phyloP scores from a whole-genome alignment of 1,140 invertebrate genomes.

The Drosophila lini region DNA sequence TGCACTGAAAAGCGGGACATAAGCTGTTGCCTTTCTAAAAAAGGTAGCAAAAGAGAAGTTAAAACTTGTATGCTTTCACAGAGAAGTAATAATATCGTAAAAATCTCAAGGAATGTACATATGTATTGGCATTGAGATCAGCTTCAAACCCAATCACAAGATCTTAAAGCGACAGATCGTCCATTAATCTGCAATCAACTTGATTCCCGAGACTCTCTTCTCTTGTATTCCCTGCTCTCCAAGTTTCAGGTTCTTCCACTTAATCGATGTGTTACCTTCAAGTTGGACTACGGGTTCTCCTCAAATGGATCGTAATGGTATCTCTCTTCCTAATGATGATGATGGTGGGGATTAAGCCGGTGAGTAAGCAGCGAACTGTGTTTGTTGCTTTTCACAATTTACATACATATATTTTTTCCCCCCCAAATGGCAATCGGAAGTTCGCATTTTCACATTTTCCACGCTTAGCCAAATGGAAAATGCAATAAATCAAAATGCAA shows the following conservation, averaged over 20 bases:
- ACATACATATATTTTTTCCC: conserved; percentile 16
- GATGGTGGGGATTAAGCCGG: conserved; percentile 4
- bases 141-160: conserved; percentile 7
- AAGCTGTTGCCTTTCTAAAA: conserved; percentile 76
- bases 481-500: conserved; percentile 57
- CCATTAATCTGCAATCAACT: conserved; percentile 10
- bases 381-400: conserved; percentile 43
- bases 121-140: background rate
- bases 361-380: conserved; percentile 14
- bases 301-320: conserved; percentile 13
- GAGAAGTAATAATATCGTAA: background rate
- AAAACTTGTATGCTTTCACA: conserved; percentile 56
- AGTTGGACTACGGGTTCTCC: conserved; percentile 28
- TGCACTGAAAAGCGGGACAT: conserved; percentile 26
- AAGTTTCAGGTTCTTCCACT: conserved; percentile 35
- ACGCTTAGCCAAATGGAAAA: conserved; percentile 58
- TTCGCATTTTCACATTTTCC: conserved; percentile 60
- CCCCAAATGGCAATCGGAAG: conserved; percentile 59
- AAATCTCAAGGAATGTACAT: background rate
- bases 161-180: conserved; percentile 37
- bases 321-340: conserved; percentile 3
- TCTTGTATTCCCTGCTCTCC: background rate
- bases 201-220: conserved; percentile 2
- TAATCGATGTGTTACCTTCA: conserved; percentile 6
- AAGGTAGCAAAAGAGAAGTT: conserved; percentile 21